A percentile compares a stretch with the other conserved stretches of the same genome.
These are phyloP conservation scores for Pocillopora damicornis DNA, from an alignment of 64 coral and sea anemone genomes.

Conservation along the genomic window DNA sequence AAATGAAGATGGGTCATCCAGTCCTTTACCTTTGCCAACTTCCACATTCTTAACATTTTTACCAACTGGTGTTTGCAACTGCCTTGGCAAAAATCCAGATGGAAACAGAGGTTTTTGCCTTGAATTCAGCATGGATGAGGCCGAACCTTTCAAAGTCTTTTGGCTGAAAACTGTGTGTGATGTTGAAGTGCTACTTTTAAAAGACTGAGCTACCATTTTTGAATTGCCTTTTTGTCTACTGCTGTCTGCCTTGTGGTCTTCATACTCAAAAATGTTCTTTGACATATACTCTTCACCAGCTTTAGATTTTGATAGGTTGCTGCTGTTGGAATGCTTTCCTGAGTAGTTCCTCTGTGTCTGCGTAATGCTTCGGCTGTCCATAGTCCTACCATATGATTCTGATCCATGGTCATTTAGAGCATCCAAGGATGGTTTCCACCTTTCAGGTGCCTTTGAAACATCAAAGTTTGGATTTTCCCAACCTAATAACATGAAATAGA, in stretches of 20 bases:
- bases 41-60: conserved; percentile 1
- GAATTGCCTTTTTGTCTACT: conserved; percentile 6
- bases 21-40: background rate
- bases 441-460: background rate
- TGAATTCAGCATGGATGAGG: background rate
- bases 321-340: too few relatives aligned
- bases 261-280: background rate
- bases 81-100: conserved; percentile 15
- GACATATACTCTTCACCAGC: background rate
- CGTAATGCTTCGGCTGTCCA: too few relatives aligned
- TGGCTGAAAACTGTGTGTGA: background rate
- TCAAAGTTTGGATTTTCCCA: background rate
- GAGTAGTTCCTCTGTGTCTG: too few relatives aligned
- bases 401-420: background rate
- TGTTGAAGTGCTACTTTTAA: background rate
- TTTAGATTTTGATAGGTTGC: background rate
- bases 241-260: background rate
- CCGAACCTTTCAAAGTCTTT: background rate
- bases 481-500: background rate
- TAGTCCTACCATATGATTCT: background rate
- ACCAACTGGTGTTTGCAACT: background rate
- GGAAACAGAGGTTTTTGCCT: conserved; percentile 17
- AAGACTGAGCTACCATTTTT: background rate
- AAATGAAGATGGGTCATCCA: background rate
- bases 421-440: background rate